Evolutionary conservation across 2,888 invertebrate species (phyloP).

Genomic region (Acronicta alni): DNA sequence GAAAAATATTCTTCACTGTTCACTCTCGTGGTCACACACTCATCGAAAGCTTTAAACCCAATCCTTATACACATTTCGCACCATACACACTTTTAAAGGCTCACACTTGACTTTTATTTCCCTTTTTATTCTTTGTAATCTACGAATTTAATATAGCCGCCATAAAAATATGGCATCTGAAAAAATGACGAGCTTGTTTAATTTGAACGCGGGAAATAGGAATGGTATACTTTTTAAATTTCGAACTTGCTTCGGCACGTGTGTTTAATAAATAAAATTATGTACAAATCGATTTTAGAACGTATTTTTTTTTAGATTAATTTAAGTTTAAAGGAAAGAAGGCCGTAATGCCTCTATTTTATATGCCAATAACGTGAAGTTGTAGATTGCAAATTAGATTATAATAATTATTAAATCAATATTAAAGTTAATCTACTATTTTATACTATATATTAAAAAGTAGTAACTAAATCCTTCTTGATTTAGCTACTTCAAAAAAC

Average conservation of each 20-base stretch:
- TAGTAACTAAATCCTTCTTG: no score
- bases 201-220: constrained; percentile 68
- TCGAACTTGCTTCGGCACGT: constrained; percentile 62
- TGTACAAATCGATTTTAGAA: constrained; percentile 9
- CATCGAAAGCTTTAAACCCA: constrained; percentile 39
- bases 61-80: constrained; percentile 62
- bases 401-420: no score
- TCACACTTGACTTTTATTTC: constrained; percentile 80
- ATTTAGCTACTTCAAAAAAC: constrained; percentile 10
- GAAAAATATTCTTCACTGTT: no score
- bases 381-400: no score
- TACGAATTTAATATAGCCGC: constrained; percentile 80
- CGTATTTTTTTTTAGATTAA: neutral
- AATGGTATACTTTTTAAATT: constrained; percentile 75
- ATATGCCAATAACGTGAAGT: no score
- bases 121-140: constrained; percentile 83
- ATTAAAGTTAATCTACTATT: no score
- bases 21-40: neutral
- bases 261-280: neutral
- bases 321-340: no score
- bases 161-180: constrained; percentile 76
- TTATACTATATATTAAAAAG: no score
- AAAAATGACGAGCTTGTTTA: constrained; percentile 72
- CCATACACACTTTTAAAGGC: constrained; percentile 75
- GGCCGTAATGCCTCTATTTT: no score